These are phyloP conservation scores for Rafetus swinhoei DNA, from an alignment of 2,113 vertebrate species.

Conservation along the genomic window DNA sequence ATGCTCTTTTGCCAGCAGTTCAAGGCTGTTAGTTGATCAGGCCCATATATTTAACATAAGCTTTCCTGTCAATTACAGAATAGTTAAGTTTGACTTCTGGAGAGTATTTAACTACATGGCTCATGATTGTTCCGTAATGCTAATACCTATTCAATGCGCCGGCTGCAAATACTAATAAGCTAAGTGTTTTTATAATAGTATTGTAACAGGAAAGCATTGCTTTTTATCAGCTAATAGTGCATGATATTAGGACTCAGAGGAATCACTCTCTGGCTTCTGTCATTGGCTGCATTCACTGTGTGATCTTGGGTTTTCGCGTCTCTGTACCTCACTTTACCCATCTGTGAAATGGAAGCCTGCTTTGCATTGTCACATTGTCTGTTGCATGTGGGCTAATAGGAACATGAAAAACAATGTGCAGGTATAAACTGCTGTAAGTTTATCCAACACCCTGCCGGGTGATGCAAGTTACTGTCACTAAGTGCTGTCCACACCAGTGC, in stretches of 20 bases:
- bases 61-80: fast-evolving
- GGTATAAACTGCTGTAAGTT: too few relatives aligned
- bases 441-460: too few relatives aligned
- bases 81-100: neutral
- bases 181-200: neutral
- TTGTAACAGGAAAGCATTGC: fast-evolving
- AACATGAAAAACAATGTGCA: neutral
- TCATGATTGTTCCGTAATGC: neutral
- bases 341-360: neutral
- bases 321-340: fast-evolving
- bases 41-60: neutral
- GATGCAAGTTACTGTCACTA: too few relatives aligned
- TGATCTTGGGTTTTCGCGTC: neutral
- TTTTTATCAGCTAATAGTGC: neutral
- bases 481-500: too few relatives aligned
- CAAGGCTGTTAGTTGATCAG: neutral
- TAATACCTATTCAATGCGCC: fast-evolving
- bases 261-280: neutral
- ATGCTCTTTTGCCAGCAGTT: neutral
- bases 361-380: neutral
- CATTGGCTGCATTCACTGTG: fast-evolving
- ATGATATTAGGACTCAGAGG: fast-evolving
- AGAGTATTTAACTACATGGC: neutral
- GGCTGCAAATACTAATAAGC: fast-evolving
- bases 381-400: neutral